Evolutionary conservation across 2,888 invertebrate genomes (phyloP).

Genomic region (Hemaris fuciformis): DNA sequence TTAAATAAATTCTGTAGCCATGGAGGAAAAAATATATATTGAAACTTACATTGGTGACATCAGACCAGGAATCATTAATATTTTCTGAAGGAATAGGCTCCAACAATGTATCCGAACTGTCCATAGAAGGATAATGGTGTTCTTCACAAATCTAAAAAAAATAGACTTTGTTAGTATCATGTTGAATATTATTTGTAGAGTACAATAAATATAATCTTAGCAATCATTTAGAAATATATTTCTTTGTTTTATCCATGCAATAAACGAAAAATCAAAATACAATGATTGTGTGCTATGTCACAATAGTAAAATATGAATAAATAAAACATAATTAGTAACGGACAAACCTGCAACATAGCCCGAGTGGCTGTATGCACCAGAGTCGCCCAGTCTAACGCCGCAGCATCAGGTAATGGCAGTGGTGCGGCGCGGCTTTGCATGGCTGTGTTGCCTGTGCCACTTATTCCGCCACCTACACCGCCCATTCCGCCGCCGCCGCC

Average conservation of each 20-base stretch:
- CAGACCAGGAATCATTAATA: slow-evolving; percentile 63
- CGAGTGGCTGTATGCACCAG: slow-evolving; percentile 90
- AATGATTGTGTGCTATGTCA: no score
- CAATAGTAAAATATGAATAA: background rate
- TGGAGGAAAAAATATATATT: no score
- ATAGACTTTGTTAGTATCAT: background rate
- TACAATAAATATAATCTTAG: no score
- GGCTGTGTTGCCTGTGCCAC: slow-evolving; percentile 83
- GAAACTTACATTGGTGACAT: slow-evolving; percentile 45
- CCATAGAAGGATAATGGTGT: slow-evolving; percentile 75
- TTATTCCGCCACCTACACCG: background rate
- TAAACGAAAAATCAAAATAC: no score
- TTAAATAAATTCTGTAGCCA: no score
- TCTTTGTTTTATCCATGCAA: no score
- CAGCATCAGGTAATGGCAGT: slow-evolving; percentile 84
- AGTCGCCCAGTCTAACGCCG: slow-evolving; percentile 89
- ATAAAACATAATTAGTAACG: background rate
- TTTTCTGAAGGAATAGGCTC: slow-evolving; percentile 57
- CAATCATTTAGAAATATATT: no score
- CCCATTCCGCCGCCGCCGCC: background rate
- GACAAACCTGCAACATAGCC: slow-evolving; percentile 83
- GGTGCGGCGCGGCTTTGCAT: slow-evolving; percentile 31
- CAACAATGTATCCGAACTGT: slow-evolving; percentile 60
- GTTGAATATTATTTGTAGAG: background rate
- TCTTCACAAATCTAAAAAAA: slow-evolving; percentile 71